Evolutionary conservation across 2,888 invertebrate species (phyloP), one percentile per base, ranked within the genome.

Genomic region (Norana najaformis): DNA sequence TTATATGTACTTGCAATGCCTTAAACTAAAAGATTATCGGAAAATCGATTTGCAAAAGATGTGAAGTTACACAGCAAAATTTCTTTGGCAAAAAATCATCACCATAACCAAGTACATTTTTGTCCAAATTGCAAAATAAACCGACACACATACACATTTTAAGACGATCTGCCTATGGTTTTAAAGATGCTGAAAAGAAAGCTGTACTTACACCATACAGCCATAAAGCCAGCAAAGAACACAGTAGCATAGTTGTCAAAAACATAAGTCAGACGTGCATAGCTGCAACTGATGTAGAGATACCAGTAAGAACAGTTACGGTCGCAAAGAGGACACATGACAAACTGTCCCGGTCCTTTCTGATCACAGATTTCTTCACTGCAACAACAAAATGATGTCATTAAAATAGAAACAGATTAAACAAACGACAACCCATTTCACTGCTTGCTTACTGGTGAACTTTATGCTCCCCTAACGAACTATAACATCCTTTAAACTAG

Each of bases 161-260:
- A 41, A 4, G 47, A 47, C 23, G 23, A 20, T 47, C 18, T 41
- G 47, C 13, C 16, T 30, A 69, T n/a, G 8, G 16, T 20, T 23
- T 47, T n/a, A 69, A 69, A n/a, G 1, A 69, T 13, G n/a, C 30
- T 69, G 69, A 23, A n/a, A 69, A 30, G 8, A n/a, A 11, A 69
- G 23, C 20, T 36, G 35, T 6, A 89, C 91, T 96, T 95, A 98
- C 98, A 97, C 99, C 98, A 99, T 94, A 99, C 97, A 83, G 98
- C 97, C 98, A 99, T 98, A 94, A 98, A 97, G 92, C 97, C 97
- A 0, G 98, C 98, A 94, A 98, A 98, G 95, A 97, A 97, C 39
- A 99, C 98, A 0, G 98, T 98, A 20, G 97, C 97, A 0, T 97
- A 97, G 95, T 99, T 99, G 95, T 99, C 98, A 94, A 98, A 98